Base-by-base conservation (phyloP, 2,888 invertebrate species). In the Drosophila quinaria region DNA sequence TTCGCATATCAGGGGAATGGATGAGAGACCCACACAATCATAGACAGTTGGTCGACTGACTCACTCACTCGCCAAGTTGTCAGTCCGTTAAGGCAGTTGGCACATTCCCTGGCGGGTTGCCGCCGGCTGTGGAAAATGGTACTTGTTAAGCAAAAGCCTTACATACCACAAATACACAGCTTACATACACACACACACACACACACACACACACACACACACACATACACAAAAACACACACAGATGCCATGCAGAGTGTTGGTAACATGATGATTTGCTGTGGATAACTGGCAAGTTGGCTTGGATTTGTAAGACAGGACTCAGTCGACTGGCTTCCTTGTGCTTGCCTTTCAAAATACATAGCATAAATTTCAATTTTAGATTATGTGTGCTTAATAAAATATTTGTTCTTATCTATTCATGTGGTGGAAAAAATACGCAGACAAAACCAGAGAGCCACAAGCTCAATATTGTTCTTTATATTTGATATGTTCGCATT, bases 291-390 rank as follows among this genome's bases (percentile, higher is more conserved):
- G 85, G 82, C 71, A 81, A 85, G 88, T 76, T 71, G 61, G 49
- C 68, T 71, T 50, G 77, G 74, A 74, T 80, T 78, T 77, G 49
- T 42, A 31, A 56, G 70, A 59, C 55, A 65, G 51, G 50, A 25
- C 46, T 37, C 50, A 35, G 55, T 50, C 35, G 22, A 10, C n/a
- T 25, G 46, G 50, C 58, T 64, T 47, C 15, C 44, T 55, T 66
- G 68, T 25, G 79, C 70, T 64, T 78, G 58, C 42, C 62, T 69
- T 51, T 58, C 56, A 50, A 71, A 78, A 78, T 33, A 61, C 51
- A 73, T 71, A 46, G 80, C 75, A 86, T 88, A 80, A 83, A 84
- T 84, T 89, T 84, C 87, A 88, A 89, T 84, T 80, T 86, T 78
- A 86, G 74, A 89, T 80, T 83, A 71, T 89, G 70, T 75, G 70